Conservation (phyloP, 1,140 invertebrate species). For the Dreissena polymorpha region DNA sequence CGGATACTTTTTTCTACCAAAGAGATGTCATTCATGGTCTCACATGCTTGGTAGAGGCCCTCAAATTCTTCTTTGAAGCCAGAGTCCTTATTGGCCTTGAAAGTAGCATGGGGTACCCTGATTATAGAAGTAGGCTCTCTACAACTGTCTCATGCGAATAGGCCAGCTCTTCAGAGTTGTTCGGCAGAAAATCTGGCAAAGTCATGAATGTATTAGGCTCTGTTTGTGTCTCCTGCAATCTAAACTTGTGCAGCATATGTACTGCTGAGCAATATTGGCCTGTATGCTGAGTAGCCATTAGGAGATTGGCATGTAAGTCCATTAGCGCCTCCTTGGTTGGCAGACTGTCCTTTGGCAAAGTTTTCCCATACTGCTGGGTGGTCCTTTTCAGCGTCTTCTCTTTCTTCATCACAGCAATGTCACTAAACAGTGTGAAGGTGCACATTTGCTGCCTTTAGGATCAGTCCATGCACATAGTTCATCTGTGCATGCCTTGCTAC, state of each 20-base stretch:
- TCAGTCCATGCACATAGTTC: constrained; percentile 22
- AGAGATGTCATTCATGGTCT: constrained; percentile 12
- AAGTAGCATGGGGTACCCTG: too few species aligned
- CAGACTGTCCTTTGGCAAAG: neutral
- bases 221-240: too few species aligned
- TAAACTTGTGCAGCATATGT: neutral
- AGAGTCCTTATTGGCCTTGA: too few species aligned
- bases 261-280: neutral
- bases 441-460: constrained; percentile 7
- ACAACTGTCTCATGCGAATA: too few species aligned
- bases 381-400: constrained; percentile 2
- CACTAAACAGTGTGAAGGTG: neutral
- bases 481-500: neutral
- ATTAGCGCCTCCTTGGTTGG: constrained; percentile 1
- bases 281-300: constrained; percentile 12
- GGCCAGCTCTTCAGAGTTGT: too few species aligned
- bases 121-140: too few species aligned
- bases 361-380: constrained; percentile 4
- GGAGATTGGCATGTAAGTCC: neutral
- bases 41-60: neutral
- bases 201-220: too few species aligned
- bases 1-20: neutral
- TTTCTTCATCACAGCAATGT: constrained; percentile 6
- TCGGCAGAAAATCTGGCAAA: too few species aligned
- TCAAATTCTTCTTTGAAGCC: neutral